These are phyloP conservation scores for Sterrhoptilus dennistouni DNA, from an alignment of 2,113 vertebrate genomes.

Conservation along the genomic window DNA sequence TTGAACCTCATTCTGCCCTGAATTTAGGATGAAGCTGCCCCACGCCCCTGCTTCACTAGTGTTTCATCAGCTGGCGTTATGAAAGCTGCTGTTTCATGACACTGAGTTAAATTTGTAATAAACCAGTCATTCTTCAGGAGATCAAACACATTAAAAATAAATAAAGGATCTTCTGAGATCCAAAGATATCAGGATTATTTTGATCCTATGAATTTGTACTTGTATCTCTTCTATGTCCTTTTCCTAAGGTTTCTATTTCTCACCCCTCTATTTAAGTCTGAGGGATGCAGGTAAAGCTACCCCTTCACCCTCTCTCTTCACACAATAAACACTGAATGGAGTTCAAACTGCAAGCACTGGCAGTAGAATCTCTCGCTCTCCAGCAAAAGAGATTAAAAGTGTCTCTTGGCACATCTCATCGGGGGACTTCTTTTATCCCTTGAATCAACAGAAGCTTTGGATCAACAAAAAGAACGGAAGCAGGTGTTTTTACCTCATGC, in stretches of 20 bases:
- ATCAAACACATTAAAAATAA: neutral
- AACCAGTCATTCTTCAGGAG: neutral
- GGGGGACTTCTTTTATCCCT: slow-evolving; percentile 26
- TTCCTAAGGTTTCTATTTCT: neutral
- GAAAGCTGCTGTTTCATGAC: neutral
- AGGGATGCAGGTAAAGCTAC: neutral
- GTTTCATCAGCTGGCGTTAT: neutral
- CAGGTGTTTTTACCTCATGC: slow-evolving; percentile 24
- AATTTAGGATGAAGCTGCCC: neutral
- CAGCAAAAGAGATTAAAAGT: slow-evolving; percentile 42
- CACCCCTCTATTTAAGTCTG: neutral
- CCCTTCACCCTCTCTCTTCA: neutral
- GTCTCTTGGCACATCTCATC: slow-evolving; percentile 25
- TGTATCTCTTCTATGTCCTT: neutral
- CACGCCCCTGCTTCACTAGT: neutral
- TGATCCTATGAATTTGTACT: neutral
- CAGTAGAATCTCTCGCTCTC: neutral
- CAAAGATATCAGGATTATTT: neutral
- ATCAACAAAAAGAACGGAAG: slow-evolving; percentile 17
- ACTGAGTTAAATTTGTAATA: neutral
- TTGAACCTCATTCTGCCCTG: neutral
- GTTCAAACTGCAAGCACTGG: neutral
- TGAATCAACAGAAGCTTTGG: slow-evolving; percentile 43
- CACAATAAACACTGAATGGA: slow-evolving; percentile 15
- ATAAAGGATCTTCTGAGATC: neutral